Evolutionary conservation across 2,113 vertebrate species (phyloP).

Genomic region (Galeopterus variegatus): DNA sequence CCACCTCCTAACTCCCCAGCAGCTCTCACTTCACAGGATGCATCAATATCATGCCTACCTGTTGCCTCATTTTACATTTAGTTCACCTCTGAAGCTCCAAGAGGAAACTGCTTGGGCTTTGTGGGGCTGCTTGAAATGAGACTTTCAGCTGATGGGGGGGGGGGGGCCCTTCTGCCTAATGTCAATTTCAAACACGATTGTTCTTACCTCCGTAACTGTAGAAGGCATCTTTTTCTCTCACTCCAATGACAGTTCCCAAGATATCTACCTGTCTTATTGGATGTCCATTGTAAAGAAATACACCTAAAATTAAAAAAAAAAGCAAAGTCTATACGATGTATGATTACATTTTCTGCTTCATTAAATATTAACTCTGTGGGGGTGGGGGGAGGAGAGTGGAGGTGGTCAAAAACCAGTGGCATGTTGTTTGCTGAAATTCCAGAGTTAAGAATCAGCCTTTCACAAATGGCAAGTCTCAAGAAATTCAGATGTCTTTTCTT

Average conservation of each 20-base stretch:
- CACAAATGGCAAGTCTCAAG: not conserved
- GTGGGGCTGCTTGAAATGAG: not conserved
- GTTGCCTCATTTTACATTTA: not conserved
- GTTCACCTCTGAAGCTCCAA: not conserved
- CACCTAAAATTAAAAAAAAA: conserved; percentile 86
- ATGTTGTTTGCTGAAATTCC: conserved; percentile 29
- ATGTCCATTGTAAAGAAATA: conserved; percentile 96
- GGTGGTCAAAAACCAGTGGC: not conserved
- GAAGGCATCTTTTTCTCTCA: conserved; percentile 92
- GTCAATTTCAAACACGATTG: not conserved
- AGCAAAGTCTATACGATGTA: not conserved
- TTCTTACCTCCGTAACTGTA: conserved; percentile 90
- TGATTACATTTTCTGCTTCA: conserved; percentile 21
- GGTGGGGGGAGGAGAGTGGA: not conserved
- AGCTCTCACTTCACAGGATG: not conserved
- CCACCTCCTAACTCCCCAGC: not conserved
- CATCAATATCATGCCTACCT: not conserved
- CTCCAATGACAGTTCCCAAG: conserved; percentile 94
- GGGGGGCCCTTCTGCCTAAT: not conserved
- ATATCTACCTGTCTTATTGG: conserved; percentile 96
- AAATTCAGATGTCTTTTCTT: conserved; percentile 15
- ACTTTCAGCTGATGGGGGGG: not conserved
- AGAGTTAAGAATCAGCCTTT: not conserved
- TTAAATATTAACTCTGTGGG: conserved; percentile 18
- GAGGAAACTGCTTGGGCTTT: not conserved